Evolutionary conservation across 2,113 vertebrate genomes (phyloP), one percentile per base, ranked within the genome.

Genomic region (Coracopsis vasa): DNA sequence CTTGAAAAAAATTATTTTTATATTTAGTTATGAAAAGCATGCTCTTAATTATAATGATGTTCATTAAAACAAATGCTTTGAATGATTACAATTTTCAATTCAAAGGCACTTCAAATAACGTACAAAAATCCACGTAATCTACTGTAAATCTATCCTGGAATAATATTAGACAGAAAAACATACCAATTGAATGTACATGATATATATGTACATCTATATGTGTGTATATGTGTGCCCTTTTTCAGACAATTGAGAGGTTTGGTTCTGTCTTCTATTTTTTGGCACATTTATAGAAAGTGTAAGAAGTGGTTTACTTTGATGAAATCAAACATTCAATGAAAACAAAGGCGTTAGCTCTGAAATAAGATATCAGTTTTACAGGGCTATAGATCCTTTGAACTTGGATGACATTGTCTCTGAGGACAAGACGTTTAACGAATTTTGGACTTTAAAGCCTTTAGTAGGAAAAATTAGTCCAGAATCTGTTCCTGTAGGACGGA

Each of bases 381-480:
- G 86, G 92, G 95, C 97, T 98, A 23, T 91, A 94, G 93, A 96
- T 97, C 88, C 97, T 98, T 98, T 98, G 98, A 98, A 98, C 97
- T 98, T 94, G 91, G 96, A 98, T 97, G 97, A 97, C 97, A 97
- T 97, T 97, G 97, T 98, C 98, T 98, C 98, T 95, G 96, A 98
- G 97, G 98, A 98, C 96, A 97, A 97, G 95, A 98, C 95, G 94
- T 97, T 98, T 98, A 97, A 98, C 97, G 97, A 97, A 92, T 97
- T 98, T 97, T 97, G 96, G 88, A 98, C 97, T 98, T 98, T 97
- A 97, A 98, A 98, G 97, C 87, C 90, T 95, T 96, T 94, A 91
- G 94, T 95, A 97, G 92, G 96, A 97, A 98, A 98, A 98, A 98
- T 96, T 97, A 98, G 97, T 97, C 97, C 89, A 96, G 96, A 97